A percentile compares a stretch with the other conserved stretches of the same genome.
phyloP scores from a whole-genome alignment of 2,797 vertebrate species.

The Cirrhinus molitorella region DNA sequence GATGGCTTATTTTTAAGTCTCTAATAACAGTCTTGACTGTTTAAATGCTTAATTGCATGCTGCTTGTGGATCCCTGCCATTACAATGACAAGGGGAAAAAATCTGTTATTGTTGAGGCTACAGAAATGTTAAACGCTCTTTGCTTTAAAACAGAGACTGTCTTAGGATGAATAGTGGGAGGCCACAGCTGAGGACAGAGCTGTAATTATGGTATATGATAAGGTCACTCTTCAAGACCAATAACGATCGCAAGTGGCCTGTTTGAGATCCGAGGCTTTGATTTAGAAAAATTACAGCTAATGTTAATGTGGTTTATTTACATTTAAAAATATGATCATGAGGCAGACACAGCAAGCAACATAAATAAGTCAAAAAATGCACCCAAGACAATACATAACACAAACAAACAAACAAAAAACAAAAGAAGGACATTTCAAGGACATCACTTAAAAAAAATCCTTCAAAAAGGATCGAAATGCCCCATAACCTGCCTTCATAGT shows the following conservation, averaged over 20 bases:
- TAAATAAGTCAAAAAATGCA: not conserved
- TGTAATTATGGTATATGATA: constrained; percentile 22
- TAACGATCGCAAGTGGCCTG: not conserved
- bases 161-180: constrained; percentile 4
- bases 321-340: not conserved
- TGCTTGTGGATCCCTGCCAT: constrained; percentile 42
- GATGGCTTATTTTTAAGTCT: constrained; percentile 53
- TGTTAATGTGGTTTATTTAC: not conserved
- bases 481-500: not conserved
- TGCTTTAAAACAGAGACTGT: not conserved
- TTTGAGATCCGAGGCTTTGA: not conserved
- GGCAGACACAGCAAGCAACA: not conserved
- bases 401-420: not conserved
- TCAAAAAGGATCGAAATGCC: not conserved
- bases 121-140: constrained; percentile 7
- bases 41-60: constrained; percentile 53
- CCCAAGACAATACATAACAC: not conserved
- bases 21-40: constrained; percentile 56
- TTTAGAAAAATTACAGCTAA: not conserved
- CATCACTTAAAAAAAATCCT: not conserved
- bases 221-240: constrained; percentile 1
- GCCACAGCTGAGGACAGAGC: not conserved
- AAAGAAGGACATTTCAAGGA: not conserved
- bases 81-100: constrained; percentile 54
- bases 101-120: constrained; percentile 23